Evolutionary conservation across 1,140 invertebrate genomes (phyloP), one percentile per base, ranked within the genome.

Genomic region (Brachionus manjavacas): DNA sequence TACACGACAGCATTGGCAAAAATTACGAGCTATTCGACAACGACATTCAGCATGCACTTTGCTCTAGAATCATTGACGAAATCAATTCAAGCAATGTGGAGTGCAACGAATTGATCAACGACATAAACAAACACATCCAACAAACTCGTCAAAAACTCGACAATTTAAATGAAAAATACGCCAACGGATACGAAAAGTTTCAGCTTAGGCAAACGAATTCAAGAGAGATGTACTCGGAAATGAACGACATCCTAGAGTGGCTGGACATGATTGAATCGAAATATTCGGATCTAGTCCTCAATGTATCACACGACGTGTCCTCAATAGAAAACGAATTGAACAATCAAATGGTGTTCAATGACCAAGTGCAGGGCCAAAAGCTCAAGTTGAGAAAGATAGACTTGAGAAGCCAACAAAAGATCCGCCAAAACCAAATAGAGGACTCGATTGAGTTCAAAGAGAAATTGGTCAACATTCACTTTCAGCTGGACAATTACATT

Each of bases 391-490:
- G 76, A 60, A 43, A 60, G 31, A 35, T 80, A 12, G 49, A 60
- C n/a, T 20, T 60, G 2, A 60, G 35, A 39, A 80, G 76, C 41
- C 46, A 80, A 39, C 76, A 80, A 52, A 55, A 55, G 76, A 64
- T 64, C 8, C 46, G 76, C n/a, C 49, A 55, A 31, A 20, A 52
- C 8, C 4, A 39, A 55, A 80, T 80, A 14, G 76, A 80, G 7
- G 55, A 80, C 28, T 60, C 49, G 1, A 80, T 80, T 9, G 76
- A 80, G n/a, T 31, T 80, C 14, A 80, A 80, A 80, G 76, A 80
- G 20, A 80, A 80, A 39, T 11, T 80, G 14, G 31, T 55, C 16
- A 80, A 64, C 25, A 8, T 80, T 28, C 76, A 80, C n/a, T 31
- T 64, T 31, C 76, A 80, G 55, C 8, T 64, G 3, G 55, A 64